Evolutionary conservation across 2,888 invertebrate species (phyloP).

Genomic region (Eupithecia pulchellata): DNA sequence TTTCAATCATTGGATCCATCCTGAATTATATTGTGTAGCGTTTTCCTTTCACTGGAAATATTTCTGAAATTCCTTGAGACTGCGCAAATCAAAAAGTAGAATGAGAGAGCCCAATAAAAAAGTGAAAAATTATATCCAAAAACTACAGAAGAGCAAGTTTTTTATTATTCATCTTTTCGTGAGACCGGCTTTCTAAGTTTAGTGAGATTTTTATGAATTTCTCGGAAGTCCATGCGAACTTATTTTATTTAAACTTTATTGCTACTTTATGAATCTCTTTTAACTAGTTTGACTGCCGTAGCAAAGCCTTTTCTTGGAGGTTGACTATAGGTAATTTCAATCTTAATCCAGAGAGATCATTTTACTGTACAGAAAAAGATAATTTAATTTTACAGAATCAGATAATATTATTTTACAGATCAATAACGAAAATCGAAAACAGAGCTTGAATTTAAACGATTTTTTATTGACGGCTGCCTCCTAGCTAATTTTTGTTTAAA

Average conservation of each 20-base stretch:
- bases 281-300: constrained; percentile 33
- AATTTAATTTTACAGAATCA: no score
- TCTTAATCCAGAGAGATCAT: background rate
- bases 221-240: constrained; percentile 30
- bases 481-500: background rate
- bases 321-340: background rate
- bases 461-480: background rate
- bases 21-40: background rate
- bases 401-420: background rate
- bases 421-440: background rate
- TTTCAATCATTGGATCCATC: constrained; percentile 18
- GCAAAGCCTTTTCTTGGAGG: constrained; percentile 16
- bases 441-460: background rate
- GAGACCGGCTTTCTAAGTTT: constrained; percentile 23
- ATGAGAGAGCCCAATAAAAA: background rate
- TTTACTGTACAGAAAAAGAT: no score
- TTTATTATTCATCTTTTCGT: constrained; percentile 22
- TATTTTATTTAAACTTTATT: constrained; percentile 34
- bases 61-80: background rate
- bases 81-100: background rate
- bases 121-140: constrained; percentile 6
- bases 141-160: constrained; percentile 16
- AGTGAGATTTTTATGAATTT: constrained; percentile 31
- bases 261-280: constrained; percentile 29
- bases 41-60: constrained; percentile 6